Conservation (phyloP, 35 echinoderm and acorn worm genomes). For the Lytechinus variegatus region DNA sequence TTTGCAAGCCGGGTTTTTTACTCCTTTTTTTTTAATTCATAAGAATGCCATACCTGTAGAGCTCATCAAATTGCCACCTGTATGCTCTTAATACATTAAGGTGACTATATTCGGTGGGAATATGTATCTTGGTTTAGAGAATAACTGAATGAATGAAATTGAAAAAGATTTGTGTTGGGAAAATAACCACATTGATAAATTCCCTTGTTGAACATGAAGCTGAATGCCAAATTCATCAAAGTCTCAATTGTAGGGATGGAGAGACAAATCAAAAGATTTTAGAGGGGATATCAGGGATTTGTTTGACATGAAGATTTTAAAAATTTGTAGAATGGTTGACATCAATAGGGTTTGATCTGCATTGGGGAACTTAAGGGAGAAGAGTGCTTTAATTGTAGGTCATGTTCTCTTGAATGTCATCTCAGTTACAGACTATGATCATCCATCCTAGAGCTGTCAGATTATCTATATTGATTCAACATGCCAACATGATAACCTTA, state of each 20-base stretch:
- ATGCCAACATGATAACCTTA: background rate
- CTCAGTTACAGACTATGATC: background rate
- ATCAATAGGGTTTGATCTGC: background rate
- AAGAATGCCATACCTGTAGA: too few relatives aligned
- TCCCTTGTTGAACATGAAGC: too few relatives aligned
- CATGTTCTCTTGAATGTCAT: constrained; percentile 11
- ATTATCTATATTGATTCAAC: background rate
- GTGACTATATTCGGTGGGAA: background rate
- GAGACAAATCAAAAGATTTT: too few relatives aligned
- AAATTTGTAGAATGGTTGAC: background rate
- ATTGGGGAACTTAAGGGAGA: background rate
- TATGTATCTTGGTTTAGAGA: too few relatives aligned
- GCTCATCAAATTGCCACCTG: background rate
- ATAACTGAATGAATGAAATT: too few relatives aligned
- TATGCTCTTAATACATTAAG: background rate
- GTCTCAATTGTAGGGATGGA: too few relatives aligned
- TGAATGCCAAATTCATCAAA: too few relatives aligned
- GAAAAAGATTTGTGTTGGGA: too few relatives aligned
- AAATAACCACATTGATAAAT: too few relatives aligned
- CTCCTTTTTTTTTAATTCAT: background rate
- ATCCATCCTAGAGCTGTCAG: background rate
- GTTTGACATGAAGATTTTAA: background rate
- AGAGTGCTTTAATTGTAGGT: background rate
- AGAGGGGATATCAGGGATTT: too few relatives aligned
- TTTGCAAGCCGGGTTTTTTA: background rate